A percentile compares a stretch with the other conserved stretches of the same genome.
Evolutionary conservation across 1,140 invertebrate genomes (phyloP).

Genomic region (Lucilia cuprina): DNA sequence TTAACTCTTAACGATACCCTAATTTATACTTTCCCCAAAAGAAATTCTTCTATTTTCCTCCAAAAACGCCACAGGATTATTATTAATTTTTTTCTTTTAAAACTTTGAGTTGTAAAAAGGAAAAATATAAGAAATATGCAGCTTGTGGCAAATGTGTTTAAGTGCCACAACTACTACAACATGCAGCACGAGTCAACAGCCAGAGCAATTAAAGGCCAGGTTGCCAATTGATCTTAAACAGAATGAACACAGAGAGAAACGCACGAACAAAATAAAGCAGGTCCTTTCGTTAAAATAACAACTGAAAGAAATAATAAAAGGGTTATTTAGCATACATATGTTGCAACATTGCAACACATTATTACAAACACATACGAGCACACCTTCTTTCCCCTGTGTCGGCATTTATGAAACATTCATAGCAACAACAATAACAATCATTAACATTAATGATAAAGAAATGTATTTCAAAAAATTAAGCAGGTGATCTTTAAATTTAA

Average conservation of each 20-base stretch:
- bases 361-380: too few species aligned
- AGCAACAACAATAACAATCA: background rate
- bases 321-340: conserved; percentile 12
- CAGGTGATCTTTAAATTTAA: background rate
- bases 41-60: background rate
- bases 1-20: too few species aligned
- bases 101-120: background rate
- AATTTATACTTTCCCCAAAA: background rate
- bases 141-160: conserved; percentile 9
- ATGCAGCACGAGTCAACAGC: conserved; percentile 2
- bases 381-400: background rate
- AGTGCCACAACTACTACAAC: background rate
- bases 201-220: conserved; percentile 6
- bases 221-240: conserved; percentile 7
- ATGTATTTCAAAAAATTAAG: background rate
- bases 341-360: background rate
- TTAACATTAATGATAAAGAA: background rate
- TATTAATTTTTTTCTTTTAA: too few species aligned
- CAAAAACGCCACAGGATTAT: background rate
- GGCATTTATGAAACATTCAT: background rate
- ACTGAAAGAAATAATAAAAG: background rate
- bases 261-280: background rate
- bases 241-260: too few species aligned
- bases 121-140: background rate
- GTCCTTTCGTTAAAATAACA: background rate